Percentiles rank a stretch among this genome's conserved stretches.
Conservation (phyloP, 2,888 invertebrate genomes). For the Cerceris ruficornis region DNA sequence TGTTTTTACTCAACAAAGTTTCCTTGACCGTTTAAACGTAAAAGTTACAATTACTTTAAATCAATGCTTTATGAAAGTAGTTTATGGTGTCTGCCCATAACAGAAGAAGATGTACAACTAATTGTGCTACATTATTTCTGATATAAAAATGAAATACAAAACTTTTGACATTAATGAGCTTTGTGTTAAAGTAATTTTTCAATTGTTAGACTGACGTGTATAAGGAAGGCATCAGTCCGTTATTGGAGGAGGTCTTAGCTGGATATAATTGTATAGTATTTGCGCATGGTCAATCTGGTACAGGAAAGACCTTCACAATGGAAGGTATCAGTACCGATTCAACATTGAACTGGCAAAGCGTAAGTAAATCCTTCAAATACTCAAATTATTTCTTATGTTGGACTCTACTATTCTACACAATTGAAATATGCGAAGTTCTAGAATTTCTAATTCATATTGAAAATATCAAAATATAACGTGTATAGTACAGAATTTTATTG, state of each 20-base stretch:
- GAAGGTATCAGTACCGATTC: slow-evolving; percentile 88
- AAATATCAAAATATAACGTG: not conserved
- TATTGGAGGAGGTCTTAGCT: slow-evolving; percentile 94
- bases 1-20: too few relatives aligned
- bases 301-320: slow-evolving; percentile 99
- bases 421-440: not conserved
- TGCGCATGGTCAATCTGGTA: slow-evolving; percentile 96
- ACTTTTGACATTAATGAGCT: slow-evolving; percentile 5
- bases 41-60: too few relatives aligned
- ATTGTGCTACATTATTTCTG: slow-evolving; percentile 1
- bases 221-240: slow-evolving; percentile 92
- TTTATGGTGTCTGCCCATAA: too few relatives aligned
- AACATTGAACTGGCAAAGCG: slow-evolving; percentile 88
- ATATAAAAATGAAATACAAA: slow-evolving; percentile 9
- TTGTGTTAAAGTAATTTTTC: slow-evolving; percentile 7
- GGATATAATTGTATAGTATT: slow-evolving; percentile 99
- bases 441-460: not conserved
- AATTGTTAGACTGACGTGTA: slow-evolving; percentile 90
- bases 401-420: not conserved
- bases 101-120: too few relatives aligned
- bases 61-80: too few relatives aligned
- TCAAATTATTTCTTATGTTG: not conserved
- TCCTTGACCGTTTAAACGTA: too few relatives aligned
- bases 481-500: not conserved
- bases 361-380: slow-evolving; percentile 79